Percentiles rank a stretch among this genome's conserved stretches.
Conservation (phyloP, 2,797 vertebrate species). For the Parauchenoglanis ngamensis region DNA sequence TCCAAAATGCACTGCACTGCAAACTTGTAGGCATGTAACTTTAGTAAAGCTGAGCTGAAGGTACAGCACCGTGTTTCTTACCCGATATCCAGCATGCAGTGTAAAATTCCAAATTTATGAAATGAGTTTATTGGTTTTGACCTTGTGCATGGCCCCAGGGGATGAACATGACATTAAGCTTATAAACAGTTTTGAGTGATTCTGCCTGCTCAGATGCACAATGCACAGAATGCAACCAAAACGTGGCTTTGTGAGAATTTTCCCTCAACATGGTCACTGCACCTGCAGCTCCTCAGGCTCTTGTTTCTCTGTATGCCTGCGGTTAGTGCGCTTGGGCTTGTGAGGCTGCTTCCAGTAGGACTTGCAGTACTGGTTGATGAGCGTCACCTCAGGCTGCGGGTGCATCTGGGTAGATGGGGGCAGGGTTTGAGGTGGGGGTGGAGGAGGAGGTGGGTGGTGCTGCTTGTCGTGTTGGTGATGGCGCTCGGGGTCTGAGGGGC, state of each 20-base stretch:
- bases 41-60: constrained; percentile 4
- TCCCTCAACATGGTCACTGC: constrained; percentile 21
- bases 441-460: constrained; percentile 50
- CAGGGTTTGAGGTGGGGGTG: constrained; percentile 49
- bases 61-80: constrained; percentile 13
- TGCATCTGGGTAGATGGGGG: constrained; percentile 42
- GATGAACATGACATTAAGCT: constrained; percentile 35
- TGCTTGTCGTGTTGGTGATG: constrained; percentile 45
- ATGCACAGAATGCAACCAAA: constrained; percentile 30
- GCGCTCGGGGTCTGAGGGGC: constrained; percentile 35
- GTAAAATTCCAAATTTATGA: constrained; percentile 21
- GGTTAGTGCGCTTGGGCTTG: constrained; percentile 64
- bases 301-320: constrained; percentile 56
- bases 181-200: constrained; percentile 27
- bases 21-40: constrained; percentile 11
- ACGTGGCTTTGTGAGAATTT: constrained; percentile 1
- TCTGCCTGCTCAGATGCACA: constrained; percentile 38
- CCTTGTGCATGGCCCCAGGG: constrained; percentile 20
- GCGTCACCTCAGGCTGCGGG: constrained; percentile 63
- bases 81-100: constrained; percentile 24
- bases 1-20: constrained; percentile 3
- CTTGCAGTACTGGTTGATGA: constrained; percentile 69
- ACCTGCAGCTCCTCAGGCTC: constrained; percentile 29
- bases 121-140: constrained; percentile 18
- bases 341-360: constrained; percentile 64